Percentiles rank a stretch among this genome's conserved stretches.
Conservation (phyloP, 2,113 vertebrate genomes). For the Oryzias javanicus region DNA sequence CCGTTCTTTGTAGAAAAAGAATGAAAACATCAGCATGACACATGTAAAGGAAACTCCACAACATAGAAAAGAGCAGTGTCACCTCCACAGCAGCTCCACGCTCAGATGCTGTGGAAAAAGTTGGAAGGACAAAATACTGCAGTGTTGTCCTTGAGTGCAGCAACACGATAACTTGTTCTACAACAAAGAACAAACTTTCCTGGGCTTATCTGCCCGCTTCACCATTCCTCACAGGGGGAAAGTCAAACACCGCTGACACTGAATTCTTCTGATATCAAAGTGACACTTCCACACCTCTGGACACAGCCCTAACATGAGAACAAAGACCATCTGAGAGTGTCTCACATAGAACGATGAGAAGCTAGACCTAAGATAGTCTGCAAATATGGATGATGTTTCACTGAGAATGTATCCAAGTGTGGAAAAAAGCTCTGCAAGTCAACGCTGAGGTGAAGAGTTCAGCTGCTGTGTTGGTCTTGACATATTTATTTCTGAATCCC, state of each 20-base stretch:
- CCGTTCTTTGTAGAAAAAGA: no score
- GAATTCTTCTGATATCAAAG: conserved; percentile 34
- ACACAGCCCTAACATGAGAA: neutral
- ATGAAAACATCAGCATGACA: no score
- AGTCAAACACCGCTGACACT: conserved; percentile 21
- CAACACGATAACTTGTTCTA: conserved; percentile 7
- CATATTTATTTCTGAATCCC: neutral
- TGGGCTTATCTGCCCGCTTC: conserved; percentile 11
- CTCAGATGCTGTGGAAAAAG: conserved; percentile 21
- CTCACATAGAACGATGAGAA: neutral
- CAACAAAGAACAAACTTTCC: conserved; percentile 13
- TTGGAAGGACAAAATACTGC: conserved; percentile 10
- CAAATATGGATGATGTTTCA: neutral
- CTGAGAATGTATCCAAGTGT: neutral
- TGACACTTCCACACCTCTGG: conserved; percentile 17
- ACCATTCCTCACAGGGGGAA: conserved; percentile 11
- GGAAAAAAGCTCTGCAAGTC: neutral
- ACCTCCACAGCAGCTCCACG: neutral
- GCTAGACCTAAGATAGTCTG: neutral
- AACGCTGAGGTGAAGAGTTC: conserved; percentile 9
- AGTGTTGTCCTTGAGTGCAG: conserved; percentile 7
- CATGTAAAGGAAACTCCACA: neutral
- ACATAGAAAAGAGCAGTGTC: neutral
- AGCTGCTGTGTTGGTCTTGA: neutral
- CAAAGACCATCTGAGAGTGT: neutral